Percentiles rank a stretch among this genome's conserved stretches.
Conservation (phyloP, 2,113 vertebrate genomes). For the Stictonetta naevosa region DNA sequence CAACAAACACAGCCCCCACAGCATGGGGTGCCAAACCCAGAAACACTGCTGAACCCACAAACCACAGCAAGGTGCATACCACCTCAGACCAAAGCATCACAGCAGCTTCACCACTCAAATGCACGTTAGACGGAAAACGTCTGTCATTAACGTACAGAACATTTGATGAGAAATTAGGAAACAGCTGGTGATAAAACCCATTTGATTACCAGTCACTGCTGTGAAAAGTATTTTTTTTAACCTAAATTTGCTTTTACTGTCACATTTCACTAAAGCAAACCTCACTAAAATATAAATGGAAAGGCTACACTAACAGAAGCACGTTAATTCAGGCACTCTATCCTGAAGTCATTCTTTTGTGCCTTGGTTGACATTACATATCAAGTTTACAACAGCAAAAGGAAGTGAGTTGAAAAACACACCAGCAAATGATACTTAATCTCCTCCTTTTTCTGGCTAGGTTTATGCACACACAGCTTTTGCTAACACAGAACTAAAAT, state of each 20-base stretch:
- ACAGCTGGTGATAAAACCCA: not conserved
- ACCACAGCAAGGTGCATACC: not conserved
- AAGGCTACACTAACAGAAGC: slow-evolving; percentile 30
- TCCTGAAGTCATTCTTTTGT: slow-evolving; percentile 19
- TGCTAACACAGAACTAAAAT: not conserved
- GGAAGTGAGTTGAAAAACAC: not conserved
- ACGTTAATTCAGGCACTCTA: not conserved
- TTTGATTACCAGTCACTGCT: not conserved
- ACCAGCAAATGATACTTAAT: not conserved
- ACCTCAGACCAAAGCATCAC: not conserved
- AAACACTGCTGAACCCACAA: not conserved
- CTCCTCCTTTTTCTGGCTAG: not conserved
- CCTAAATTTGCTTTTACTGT: not conserved
- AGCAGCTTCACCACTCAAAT: not conserved
- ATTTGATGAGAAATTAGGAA: not conserved
- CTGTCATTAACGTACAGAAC: not conserved
- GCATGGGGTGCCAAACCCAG: not conserved
- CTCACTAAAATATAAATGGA: slow-evolving; percentile 40
- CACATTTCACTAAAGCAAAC: not conserved
- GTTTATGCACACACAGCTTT: not conserved
- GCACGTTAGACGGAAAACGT: not conserved
- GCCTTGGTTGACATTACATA: slow-evolving; percentile 27
- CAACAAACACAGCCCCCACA: not conserved
- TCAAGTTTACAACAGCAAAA: slow-evolving; percentile 44
- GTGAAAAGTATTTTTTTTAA: not conserved